Evolutionary conservation across 1,140 invertebrate species (phyloP).

Genomic region (Lucilia sericata): DNA sequence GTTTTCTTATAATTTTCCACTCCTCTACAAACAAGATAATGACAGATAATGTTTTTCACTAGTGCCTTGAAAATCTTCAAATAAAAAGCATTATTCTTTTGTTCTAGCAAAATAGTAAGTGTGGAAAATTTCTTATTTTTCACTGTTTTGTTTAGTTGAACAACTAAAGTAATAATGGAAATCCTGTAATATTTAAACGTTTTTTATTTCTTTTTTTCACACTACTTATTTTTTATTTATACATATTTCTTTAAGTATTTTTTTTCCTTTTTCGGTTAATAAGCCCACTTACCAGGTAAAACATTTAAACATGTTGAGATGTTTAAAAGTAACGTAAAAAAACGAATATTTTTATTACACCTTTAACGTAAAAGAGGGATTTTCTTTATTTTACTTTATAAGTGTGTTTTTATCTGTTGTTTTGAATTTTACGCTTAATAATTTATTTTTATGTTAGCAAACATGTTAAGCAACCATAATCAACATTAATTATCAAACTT

Average conservation of each 20-base stretch:
- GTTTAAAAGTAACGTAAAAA: background rate
- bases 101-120: background rate
- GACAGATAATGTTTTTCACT: conserved; percentile 19
- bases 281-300: background rate
- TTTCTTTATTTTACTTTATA: background rate
- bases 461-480: conserved; percentile 27
- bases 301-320: background rate
- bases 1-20: background rate
- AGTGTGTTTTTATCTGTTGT: background rate
- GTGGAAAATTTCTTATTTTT: background rate
- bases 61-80: background rate
- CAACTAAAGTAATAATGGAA: conserved; percentile 1
- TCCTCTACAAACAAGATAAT: background rate
- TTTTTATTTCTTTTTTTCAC: background rate
- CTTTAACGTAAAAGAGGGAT: background rate
- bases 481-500: conserved; percentile 35
- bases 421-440: background rate
- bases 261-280: background rate
- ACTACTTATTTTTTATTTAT: too few relatives aligned
- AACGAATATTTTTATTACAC: background rate
- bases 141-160: background rate
- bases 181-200: background rate
- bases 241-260: background rate
- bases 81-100: background rate
- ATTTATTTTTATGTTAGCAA: conserved; percentile 34